phyloP scores from a whole-genome alignment of 2,888 invertebrate genomes.

The Calliphora vomitoria region DNA sequence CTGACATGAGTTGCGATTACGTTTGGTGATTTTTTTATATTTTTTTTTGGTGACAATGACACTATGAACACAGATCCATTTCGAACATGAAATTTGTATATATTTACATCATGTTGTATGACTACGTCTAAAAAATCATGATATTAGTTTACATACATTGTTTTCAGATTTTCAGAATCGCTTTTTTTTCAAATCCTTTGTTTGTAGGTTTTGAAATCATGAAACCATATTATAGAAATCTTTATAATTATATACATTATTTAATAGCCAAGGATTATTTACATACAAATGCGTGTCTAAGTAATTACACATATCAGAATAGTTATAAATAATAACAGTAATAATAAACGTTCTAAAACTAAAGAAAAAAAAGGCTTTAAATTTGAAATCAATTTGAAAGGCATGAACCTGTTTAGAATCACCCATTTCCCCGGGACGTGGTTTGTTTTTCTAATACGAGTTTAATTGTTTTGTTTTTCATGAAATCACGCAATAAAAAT shows the following conservation, averaged over 20 bases:
- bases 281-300: conserved; percentile 52
- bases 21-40: too few species aligned
- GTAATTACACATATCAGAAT: conserved; percentile 30
- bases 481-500: conserved; percentile 32
- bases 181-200: not conserved
- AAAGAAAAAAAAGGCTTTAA: conserved; percentile 53
- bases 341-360: conserved; percentile 49
- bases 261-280: conserved; percentile 66
- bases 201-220: too few species aligned
- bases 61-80: not conserved
- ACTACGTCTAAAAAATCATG: not conserved
- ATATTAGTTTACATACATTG: not conserved
- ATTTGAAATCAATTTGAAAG: conserved; percentile 79
- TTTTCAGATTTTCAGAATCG: not conserved
- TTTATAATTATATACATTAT: conserved; percentile 26
- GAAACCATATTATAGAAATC: not conserved
- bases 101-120: not conserved
- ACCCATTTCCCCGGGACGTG: conserved; percentile 92
- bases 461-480: conserved; percentile 79
- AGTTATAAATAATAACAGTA: conserved; percentile 11
- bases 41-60: not conserved
- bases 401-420: conserved; percentile 88
- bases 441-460: conserved; percentile 85
- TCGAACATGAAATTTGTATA: not conserved
- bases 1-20: too few species aligned